Conservation (phyloP, 2,113 vertebrate genomes). For the Saguinus imperator region DNA sequence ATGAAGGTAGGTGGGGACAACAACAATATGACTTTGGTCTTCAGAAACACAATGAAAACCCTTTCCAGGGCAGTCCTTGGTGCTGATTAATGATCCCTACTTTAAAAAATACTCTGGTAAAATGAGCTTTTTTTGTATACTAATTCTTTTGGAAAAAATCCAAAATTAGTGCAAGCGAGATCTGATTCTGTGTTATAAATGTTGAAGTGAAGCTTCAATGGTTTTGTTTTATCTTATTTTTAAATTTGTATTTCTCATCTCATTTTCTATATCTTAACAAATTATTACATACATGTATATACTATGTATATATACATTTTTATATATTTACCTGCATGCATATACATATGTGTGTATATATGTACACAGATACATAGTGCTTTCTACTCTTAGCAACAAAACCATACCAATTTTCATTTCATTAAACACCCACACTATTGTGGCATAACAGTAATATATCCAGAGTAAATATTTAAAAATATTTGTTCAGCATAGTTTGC, state of each 20-base stretch:
- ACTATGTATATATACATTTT: neutral
- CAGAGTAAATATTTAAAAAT: constrained; percentile 74
- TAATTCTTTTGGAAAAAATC: neutral
- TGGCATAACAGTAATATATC: neutral
- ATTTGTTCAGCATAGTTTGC: constrained; percentile 67
- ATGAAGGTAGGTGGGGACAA: neutral
- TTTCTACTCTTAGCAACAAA: constrained; percentile 34
- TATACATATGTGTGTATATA: neutral
- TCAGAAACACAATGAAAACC: neutral
- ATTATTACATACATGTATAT: neutral
- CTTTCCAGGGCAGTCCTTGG: neutral
- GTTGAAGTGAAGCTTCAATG: neutral
- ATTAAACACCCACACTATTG: constrained; percentile 61
- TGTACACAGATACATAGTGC: neutral
- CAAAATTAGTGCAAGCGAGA: neutral
- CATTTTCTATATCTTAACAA: neutral
- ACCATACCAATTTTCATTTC: constrained; percentile 40
- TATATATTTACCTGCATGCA: neutral
- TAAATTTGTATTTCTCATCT: neutral
- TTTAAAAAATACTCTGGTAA: neutral
- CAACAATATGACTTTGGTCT: neutral
- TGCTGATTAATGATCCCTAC: neutral
- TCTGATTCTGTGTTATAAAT: neutral
- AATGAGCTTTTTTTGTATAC: neutral
- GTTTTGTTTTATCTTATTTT: neutral